Percentiles rank a stretch among this genome's conserved stretches.
phyloP scores from a whole-genome alignment of 2,888 invertebrate species.

The Parnassius orleans region DNA sequence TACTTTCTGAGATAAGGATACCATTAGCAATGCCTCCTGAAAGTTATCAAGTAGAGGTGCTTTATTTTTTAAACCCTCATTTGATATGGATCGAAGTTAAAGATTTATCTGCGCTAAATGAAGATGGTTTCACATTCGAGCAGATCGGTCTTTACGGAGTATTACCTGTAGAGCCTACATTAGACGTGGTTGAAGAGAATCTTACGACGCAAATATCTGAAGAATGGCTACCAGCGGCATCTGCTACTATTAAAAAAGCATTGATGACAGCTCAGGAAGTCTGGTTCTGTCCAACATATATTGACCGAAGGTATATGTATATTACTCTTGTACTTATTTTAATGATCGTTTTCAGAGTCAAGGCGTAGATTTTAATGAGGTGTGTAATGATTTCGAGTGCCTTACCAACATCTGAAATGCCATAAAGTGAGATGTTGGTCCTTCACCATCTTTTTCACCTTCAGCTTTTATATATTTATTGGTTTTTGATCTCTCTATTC shows the following conservation, averaged over 20 bases:
- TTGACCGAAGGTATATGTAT: conserved; percentile 48
- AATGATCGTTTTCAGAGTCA: no score
- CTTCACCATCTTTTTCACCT: no score
- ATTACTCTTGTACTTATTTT: not conserved
- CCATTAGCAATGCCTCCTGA: conserved; percentile 35
- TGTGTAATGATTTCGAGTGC: no score
- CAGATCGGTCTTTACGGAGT: conserved; percentile 64
- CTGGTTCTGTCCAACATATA: conserved; percentile 50
- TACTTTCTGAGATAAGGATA: not conserved
- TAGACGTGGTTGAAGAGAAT: conserved; percentile 36
- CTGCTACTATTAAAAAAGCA: conserved; percentile 40
- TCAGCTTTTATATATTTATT: no score
- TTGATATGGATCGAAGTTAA: conserved; percentile 58
- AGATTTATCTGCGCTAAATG: conserved; percentile 19
- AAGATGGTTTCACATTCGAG: conserved; percentile 47
- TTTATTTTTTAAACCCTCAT: conserved; percentile 58
- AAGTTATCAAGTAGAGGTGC: conserved; percentile 53
- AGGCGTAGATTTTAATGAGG: no score
- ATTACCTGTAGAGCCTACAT: conserved; percentile 45
- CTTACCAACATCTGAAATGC: no score
- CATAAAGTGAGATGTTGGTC: no score
- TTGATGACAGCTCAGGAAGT: conserved; percentile 42
- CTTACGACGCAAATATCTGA: conserved; percentile 37
- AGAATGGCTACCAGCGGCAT: conserved; percentile 53
- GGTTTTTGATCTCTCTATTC: no score